phyloP scores from a whole-genome alignment of 2,797 vertebrate species.

The Sebastes kiyomatsui region DNA sequence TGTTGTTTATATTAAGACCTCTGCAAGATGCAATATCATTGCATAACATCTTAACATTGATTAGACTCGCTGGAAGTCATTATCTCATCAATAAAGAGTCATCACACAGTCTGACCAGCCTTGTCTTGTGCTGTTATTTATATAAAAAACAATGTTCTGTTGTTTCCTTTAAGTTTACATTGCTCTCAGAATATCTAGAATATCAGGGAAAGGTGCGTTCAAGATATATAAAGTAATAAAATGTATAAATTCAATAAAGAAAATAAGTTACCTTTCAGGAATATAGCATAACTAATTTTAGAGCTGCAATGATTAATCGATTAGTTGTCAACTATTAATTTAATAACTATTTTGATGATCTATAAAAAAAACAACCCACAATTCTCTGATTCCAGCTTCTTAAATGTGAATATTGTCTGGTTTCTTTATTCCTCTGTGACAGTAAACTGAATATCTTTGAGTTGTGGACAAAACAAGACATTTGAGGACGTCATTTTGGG shows the following conservation, averaged over 20 bases:
- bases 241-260: not conserved
- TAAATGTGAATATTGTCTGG: no score
- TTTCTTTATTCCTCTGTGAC: no score
- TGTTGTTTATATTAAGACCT: not conserved
- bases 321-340: no score
- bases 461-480: no score
- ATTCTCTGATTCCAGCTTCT: no score
- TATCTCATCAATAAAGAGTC: constrained; percentile 53
- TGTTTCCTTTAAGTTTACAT: not conserved
- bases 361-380: no score
- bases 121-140: not conserved
- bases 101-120: not conserved
- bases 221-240: not conserved
- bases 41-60: not conserved
- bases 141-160: not conserved
- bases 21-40: not conserved
- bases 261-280: not conserved
- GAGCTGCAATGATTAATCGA: no score
- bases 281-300: not conserved
- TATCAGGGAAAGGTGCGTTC: not conserved
- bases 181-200: not conserved
- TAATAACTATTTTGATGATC: no score
- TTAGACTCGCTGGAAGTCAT: not conserved
- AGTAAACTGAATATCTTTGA: no score
- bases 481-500: no score